phyloP scores from a whole-genome alignment of 2,888 invertebrate species.

The Scaptomyza flava region DNA sequence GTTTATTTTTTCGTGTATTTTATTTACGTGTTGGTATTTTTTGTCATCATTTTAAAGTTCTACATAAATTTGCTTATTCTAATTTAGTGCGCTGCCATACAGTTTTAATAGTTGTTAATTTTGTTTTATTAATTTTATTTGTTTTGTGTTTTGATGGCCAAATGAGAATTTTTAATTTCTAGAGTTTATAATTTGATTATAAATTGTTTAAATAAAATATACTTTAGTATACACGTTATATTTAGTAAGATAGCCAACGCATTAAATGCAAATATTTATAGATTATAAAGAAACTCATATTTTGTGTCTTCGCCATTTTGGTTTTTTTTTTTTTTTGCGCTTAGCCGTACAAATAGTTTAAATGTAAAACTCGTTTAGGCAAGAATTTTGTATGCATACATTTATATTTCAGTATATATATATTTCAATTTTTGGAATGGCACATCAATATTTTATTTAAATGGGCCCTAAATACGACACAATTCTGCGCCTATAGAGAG shows the following conservation, averaged over 20 bases:
- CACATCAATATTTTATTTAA: constrained; percentile 74
- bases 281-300: constrained; percentile 40
- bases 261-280: constrained; percentile 73
- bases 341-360: constrained; percentile 47
- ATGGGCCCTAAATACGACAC: constrained; percentile 68
- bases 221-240: constrained; percentile 65
- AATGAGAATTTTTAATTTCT: constrained; percentile 57
- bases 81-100: constrained; percentile 60
- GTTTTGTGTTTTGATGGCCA: constrained; percentile 49
- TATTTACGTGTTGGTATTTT: constrained; percentile 23
- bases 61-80: constrained; percentile 72
- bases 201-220: constrained; percentile 71
- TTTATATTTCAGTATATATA: constrained; percentile 19
- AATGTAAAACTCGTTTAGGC: constrained; percentile 40
- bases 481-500: constrained; percentile 41
- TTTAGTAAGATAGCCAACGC: constrained; percentile 65
- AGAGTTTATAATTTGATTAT: constrained; percentile 69
- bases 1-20: constrained; percentile 29
- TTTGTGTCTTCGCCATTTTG: constrained; percentile 55
- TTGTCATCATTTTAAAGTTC: constrained; percentile 61
- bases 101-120: constrained; percentile 15
- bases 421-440: constrained; percentile 75
- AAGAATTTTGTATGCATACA: constrained; percentile 47
- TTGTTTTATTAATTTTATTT: background rate
- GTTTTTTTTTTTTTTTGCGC: constrained; percentile 32